Evolutionary conservation across 2,888 invertebrate species (phyloP).

Genomic region (Gari tellinella): DNA sequence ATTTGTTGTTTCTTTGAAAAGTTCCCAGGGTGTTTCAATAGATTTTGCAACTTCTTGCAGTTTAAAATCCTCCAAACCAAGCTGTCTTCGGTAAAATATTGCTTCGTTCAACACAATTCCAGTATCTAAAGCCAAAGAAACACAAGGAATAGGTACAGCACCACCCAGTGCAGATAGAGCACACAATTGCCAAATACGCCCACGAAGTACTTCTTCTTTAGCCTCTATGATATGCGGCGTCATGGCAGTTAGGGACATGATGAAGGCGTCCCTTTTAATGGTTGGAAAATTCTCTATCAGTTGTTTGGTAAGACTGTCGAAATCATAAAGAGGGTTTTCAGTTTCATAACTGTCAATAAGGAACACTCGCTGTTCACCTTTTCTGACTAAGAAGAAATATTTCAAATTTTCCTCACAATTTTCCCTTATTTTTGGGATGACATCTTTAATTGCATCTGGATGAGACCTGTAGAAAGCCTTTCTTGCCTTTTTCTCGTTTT

Average conservation of each 20-base stretch:
- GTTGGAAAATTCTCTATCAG: constrained; percentile 5
- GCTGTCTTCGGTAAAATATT: constrained; percentile 26
- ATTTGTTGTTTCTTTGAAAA: too few species aligned
- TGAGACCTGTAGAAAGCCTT: not conserved
- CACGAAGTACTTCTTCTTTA: constrained; percentile 1
- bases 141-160: constrained; percentile 10
- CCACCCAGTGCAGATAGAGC: constrained; percentile 4
- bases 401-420: constrained; percentile 1
- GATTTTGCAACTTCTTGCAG: too few species aligned
- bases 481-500: not conserved
- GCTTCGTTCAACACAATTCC: constrained; percentile 4
- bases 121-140: constrained; percentile 8
- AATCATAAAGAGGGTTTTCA: not conserved
- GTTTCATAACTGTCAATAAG: constrained; percentile 15
- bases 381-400: too few species aligned
- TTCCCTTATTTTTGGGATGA: not conserved
- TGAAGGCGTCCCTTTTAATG: constrained; percentile 9
- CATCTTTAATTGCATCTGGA: constrained; percentile 2
- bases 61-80: constrained; percentile 15
- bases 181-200: constrained; percentile 1
- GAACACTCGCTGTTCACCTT: not conserved
- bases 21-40: too few species aligned
- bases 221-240: constrained; percentile 2
- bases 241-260: constrained; percentile 1
- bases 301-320: not conserved